These are phyloP conservation scores for Falco rusticolus DNA, from an alignment of 2,797 vertebrate species.

Conservation along the genomic window DNA sequence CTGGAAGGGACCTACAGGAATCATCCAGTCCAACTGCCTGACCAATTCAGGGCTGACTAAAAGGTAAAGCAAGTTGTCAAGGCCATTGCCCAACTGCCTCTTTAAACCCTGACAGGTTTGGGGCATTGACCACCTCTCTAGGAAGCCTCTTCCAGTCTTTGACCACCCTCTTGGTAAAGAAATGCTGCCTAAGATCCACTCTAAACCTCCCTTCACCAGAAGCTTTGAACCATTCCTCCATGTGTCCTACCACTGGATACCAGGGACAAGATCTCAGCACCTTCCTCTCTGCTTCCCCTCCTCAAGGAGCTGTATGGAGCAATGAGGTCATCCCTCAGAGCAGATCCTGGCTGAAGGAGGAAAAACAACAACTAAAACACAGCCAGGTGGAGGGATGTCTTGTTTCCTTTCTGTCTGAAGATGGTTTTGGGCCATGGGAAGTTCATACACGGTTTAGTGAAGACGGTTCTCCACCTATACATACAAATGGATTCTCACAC, in stretches of 20 bases:
- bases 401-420: not conserved
- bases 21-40: not conserved
- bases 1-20: rapidly evolving
- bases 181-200: not conserved
- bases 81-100: not conserved
- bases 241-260: rapidly evolving
- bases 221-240: not conserved
- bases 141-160: not conserved
- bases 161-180: not conserved
- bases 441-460: not conserved
- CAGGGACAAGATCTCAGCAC: not conserved
- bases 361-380: not conserved
- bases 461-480: not conserved
- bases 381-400: not conserved
- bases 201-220: rapidly evolving
- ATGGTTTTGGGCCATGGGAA: not conserved
- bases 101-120: not conserved
- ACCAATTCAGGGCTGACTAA: not conserved
- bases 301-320: not conserved
- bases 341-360: not conserved
- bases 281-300: not conserved
- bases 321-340: not conserved
- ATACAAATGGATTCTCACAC: not conserved
- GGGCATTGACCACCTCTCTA: rapidly evolving
- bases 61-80: not conserved